These are phyloP conservation scores for Characodon lateralis DNA, from an alignment of 2,797 vertebrate species.

Conservation along the genomic window DNA sequence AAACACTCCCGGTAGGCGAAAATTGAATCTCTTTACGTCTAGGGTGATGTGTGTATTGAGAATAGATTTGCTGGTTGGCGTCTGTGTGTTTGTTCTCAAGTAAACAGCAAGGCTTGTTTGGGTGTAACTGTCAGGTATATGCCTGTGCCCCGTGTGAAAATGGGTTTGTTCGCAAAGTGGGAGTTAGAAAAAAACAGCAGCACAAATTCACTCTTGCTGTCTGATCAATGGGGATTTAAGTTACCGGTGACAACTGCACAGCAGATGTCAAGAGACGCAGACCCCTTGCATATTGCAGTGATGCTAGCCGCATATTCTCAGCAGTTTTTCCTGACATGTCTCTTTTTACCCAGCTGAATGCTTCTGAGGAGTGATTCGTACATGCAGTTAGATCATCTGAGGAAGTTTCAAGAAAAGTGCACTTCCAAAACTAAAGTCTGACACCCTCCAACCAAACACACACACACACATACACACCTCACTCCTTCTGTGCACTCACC, in stretches of 20 bases:
- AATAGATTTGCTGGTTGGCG: slow-evolving; percentile 82
- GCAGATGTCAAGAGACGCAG: slow-evolving; percentile 77
- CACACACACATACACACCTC: slow-evolving; percentile 1
- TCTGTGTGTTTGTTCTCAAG: slow-evolving; percentile 82
- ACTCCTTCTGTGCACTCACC: slow-evolving; percentile 51
- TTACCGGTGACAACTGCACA: slow-evolving; percentile 79
- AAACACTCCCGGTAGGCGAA: slow-evolving; percentile 83
- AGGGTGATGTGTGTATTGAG: slow-evolving; percentile 84
- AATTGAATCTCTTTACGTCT: slow-evolving; percentile 84
- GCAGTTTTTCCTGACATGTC: slow-evolving; percentile 70
- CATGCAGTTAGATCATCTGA: slow-evolving; percentile 66
- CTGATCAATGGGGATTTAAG: slow-evolving; percentile 84
- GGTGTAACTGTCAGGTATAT: slow-evolving; percentile 83
- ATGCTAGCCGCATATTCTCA: slow-evolving; percentile 63
- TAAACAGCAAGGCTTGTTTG: slow-evolving; percentile 83
- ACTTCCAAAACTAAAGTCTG: slow-evolving; percentile 65
- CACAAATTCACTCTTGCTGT: slow-evolving; percentile 78
- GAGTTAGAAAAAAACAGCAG: slow-evolving; percentile 77
- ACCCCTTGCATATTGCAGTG: slow-evolving; percentile 61
- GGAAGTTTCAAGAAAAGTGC: slow-evolving; percentile 69
- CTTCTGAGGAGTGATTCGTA: slow-evolving; percentile 71
- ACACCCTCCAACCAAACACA: slow-evolving; percentile 41
- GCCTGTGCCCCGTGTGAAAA: slow-evolving; percentile 80
- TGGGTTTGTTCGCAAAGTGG: slow-evolving; percentile 83
- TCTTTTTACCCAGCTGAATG: slow-evolving; percentile 67